These are phyloP conservation scores for Eledona agricola DNA, from an alignment of 2,888 invertebrate species.

Conservation along the genomic window DNA sequence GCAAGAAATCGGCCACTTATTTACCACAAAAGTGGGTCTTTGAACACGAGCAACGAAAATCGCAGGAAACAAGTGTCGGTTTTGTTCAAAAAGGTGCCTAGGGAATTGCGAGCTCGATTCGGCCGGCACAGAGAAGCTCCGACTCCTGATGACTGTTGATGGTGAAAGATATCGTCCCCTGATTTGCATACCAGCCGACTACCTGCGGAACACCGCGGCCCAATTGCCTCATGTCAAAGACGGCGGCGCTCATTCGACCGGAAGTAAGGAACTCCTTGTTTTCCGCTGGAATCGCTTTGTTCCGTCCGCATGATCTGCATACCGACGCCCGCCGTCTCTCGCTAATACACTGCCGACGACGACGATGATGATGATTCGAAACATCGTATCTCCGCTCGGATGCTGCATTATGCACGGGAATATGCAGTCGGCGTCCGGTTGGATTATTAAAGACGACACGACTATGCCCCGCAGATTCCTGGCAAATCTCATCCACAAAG, in stretches of 20 bases:
- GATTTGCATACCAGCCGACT: conserved; percentile 47
- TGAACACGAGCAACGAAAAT: too few relatives aligned
- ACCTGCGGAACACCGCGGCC: conserved; percentile 49
- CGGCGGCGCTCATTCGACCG: conserved; percentile 46
- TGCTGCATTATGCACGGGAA: too few relatives aligned
- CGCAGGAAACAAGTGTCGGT: conserved; percentile 11
- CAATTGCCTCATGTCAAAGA: conserved; percentile 50
- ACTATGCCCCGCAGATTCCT: conserved; percentile 54
- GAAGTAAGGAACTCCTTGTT: conserved; percentile 53
- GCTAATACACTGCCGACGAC: conserved; percentile 25
- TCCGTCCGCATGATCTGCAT: conserved; percentile 53
- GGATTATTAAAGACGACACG: conserved; percentile 57
- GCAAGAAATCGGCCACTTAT: too few relatives aligned
- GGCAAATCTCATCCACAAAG: conserved; percentile 54
- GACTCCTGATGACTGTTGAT: conserved; percentile 18
- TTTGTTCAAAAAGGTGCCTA: conserved; percentile 11
- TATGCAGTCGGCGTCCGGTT: conserved; percentile 45
- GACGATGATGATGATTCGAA: background rate
- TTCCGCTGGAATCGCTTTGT: conserved; percentile 47
- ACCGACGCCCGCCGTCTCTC: conserved; percentile 34
- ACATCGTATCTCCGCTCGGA: background rate
- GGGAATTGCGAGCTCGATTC: conserved; percentile 1
- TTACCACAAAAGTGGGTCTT: too few relatives aligned
- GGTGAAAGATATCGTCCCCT: conserved; percentile 20
- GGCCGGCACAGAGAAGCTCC: conserved; percentile 5